phyloP scores from a whole-genome alignment of 2,797 vertebrate species.

The Bovichtus diacanthus region DNA sequence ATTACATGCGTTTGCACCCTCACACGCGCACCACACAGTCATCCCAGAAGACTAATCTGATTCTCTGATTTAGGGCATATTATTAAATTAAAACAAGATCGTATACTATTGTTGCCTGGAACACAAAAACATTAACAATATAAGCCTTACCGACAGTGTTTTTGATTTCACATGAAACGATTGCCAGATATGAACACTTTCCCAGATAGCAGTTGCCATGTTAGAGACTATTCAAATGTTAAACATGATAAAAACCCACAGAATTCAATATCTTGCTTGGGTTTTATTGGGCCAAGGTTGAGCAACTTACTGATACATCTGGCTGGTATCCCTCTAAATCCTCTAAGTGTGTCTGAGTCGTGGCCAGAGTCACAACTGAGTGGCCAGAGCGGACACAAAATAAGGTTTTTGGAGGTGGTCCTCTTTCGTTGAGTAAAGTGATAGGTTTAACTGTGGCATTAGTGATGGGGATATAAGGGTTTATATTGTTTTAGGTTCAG shows the following conservation, averaged over 20 bases:
- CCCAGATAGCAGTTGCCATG: conserved; percentile 23
- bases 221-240: conserved; percentile 40
- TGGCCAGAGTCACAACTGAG: conserved; percentile 18
- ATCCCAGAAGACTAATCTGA: conserved; percentile 21
- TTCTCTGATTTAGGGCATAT: conserved; percentile 17
- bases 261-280: conserved; percentile 23
- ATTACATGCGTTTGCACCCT: conserved; percentile 41
- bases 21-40: conserved; percentile 18
- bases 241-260: conserved; percentile 30
- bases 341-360: conserved; percentile 56
- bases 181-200: conserved; percentile 18
- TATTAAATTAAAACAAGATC: conserved; percentile 24
- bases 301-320: conserved; percentile 56
- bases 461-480: conserved; percentile 66
- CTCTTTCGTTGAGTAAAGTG: conserved; percentile 42
- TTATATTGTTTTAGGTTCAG: conserved; percentile 78
- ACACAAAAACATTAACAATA: not conserved
- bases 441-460: conserved; percentile 71
- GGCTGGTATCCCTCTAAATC: conserved; percentile 62
- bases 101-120: not conserved
- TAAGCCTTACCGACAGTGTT: not conserved
- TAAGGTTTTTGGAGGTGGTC: conserved; percentile 64
- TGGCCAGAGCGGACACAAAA: conserved; percentile 33
- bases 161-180: not conserved
- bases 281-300: conserved; percentile 38